Percentiles rank a stretch among this genome's conserved stretches.
These are phyloP conservation scores for Pangasius mekongensis DNA, from an alignment of 2,797 vertebrate genomes.

Conservation along the genomic window DNA sequence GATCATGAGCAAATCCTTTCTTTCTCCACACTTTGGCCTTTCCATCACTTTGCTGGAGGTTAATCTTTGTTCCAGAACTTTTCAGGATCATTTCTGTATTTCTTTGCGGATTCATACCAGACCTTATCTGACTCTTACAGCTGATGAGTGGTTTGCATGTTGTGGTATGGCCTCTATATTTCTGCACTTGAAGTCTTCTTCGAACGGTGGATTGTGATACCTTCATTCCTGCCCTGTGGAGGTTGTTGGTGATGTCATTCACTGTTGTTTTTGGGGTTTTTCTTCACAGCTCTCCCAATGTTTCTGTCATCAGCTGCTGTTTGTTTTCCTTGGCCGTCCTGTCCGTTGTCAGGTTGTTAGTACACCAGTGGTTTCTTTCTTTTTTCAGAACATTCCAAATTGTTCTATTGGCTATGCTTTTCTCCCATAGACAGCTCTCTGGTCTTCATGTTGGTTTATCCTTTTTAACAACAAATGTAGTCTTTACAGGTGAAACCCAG, in stretches of 20 bases:
- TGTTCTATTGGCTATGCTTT: background rate
- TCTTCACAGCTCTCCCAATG: no score
- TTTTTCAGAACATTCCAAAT: background rate
- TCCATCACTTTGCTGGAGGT: no score
- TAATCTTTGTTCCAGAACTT: background rate
- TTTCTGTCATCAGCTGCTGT: no score
- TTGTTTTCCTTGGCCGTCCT: background rate
- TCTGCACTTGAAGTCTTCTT: background rate
- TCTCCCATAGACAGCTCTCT: background rate
- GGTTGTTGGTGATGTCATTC: background rate
- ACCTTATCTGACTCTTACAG: background rate
- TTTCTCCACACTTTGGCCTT: background rate
- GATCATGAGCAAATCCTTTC: background rate
- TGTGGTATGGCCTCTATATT: background rate
- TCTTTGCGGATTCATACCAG: background rate
- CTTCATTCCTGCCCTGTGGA: background rate
- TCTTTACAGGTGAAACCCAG: background rate
- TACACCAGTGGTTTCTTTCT: background rate
- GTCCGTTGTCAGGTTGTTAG: background rate
- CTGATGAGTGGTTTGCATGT: background rate
- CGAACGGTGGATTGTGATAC: background rate
- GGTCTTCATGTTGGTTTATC: background rate
- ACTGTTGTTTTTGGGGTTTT: no score
- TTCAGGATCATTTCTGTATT: background rate
- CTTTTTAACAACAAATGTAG: background rate